These are phyloP conservation scores for Drosophila varians DNA, from an alignment of 1,140 invertebrate species.

Conservation along the genomic window DNA sequence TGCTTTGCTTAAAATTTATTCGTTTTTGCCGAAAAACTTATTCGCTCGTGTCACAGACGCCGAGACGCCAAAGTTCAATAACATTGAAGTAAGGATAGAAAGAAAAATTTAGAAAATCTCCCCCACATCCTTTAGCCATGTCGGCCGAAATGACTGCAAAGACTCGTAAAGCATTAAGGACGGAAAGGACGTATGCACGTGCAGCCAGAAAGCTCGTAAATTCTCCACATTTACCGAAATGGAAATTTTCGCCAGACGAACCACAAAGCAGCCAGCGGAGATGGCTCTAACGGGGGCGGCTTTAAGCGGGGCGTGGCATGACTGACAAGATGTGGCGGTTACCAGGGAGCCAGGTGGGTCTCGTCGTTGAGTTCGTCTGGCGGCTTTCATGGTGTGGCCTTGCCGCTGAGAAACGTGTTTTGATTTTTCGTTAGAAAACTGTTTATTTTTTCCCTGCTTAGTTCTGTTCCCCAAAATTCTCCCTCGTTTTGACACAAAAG, in stretches of 20 bases:
- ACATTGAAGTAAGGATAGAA: slow-evolving; percentile 39
- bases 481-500: slow-evolving; percentile 31
- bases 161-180: slow-evolving; percentile 63
- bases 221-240: slow-evolving; percentile 71
- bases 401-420: slow-evolving; percentile 47
- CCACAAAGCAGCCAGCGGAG: slow-evolving; percentile 18
- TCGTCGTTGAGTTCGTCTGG: slow-evolving; percentile 21
- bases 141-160: slow-evolving; percentile 26
- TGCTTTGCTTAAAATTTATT: slow-evolving; percentile 32
- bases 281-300: slow-evolving; percentile 8
- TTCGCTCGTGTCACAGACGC: slow-evolving; percentile 53
- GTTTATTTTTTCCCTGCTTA: slow-evolving; percentile 38
- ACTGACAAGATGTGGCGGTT: slow-evolving; percentile 36
- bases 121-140: background rate
- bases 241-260: slow-evolving; percentile 60
- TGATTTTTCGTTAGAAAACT: slow-evolving; percentile 35
- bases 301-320: background rate
- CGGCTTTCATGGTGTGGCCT: slow-evolving; percentile 35
- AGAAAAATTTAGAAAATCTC: slow-evolving; percentile 39
- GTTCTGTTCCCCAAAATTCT: slow-evolving; percentile 20
- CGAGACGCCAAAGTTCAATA: slow-evolving; percentile 69
- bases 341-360: slow-evolving; percentile 29
- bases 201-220: slow-evolving; percentile 64
- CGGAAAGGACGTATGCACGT: slow-evolving; percentile 68
- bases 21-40: slow-evolving; percentile 34